Evolutionary conservation across 2,888 invertebrate species (phyloP), one percentile per base, ranked within the genome.

Genomic region (Cryptus viduatorius): DNA sequence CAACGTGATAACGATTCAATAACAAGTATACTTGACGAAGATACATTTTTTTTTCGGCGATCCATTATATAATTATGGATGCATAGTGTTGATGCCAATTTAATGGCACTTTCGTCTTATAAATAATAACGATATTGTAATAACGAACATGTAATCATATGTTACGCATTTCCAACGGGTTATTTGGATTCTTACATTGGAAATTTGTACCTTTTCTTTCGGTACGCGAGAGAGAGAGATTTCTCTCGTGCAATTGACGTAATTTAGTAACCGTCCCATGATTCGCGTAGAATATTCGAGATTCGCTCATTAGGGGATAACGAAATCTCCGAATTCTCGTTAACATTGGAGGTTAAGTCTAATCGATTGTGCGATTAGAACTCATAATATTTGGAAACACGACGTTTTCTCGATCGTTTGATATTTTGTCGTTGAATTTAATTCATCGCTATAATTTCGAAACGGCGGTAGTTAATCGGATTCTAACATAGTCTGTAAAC

Each of bases 61-160:
- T 56, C 56, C n/a, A 53, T 53, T 24, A 24, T 24, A 37, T 19
- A 19, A 24, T 56, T 24, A 24, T 56, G 56, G 24, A 56, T 56
- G 24, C 56, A 12, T 12, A 56, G 56, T 56, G 56, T 56, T 56
- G 56, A 56, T 56, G 56, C 56, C 56, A 56, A 56, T 56, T 24
- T 56, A 19, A 56, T 56, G 56, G 19, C 19, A 56, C 56, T 19
- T 19, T 24, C 56, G 16, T 56, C 56, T 24, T 10, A 56, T 56
- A 56, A 56, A 19, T 56, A 56, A 56, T 56, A n/a, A 56, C 56
- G 56, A 56, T 56, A 10, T 24, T 56, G 4, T 12, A 56, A 8
- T n/a, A n/a, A n/a, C n/a, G n/a, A n/a, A n/a, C n/a, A n/a, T n/a
- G n/a, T n/a, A n/a, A n/a, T n/a, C n/a, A n/a, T n/a, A n/a, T 10